Percentiles rank a stretch among this genome's conserved stretches.
phyloP scores from a whole-genome alignment of 2,113 vertebrate species.

The Bufo gargarizans region DNA sequence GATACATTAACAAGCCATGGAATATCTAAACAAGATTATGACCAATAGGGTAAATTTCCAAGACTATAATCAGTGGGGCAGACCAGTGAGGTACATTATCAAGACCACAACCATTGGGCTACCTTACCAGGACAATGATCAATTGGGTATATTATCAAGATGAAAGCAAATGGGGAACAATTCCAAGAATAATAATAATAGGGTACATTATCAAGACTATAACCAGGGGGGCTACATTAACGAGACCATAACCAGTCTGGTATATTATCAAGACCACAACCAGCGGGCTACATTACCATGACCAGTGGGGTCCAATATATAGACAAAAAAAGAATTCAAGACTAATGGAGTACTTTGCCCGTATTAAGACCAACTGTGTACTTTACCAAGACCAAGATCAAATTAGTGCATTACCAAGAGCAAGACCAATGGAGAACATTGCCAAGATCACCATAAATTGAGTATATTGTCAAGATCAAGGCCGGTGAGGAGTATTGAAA shows the following conservation, averaged over 20 bases:
- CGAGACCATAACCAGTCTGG: background rate
- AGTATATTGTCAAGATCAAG: background rate
- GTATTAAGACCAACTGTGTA: too few relatives aligned
- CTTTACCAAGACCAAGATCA: too few relatives aligned
- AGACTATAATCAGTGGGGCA: background rate
- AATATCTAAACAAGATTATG: background rate
- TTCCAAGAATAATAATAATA: background rate
- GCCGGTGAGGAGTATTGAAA: background rate
- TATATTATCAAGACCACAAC: background rate
- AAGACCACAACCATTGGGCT: background rate
- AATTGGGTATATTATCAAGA: background rate
- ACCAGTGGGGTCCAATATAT: too few relatives aligned
- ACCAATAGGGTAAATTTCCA: background rate
- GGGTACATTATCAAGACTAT: background rate
- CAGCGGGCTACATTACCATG: background rate
- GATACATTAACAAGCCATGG: background rate
- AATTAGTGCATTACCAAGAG: background rate
- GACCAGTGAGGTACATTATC: too few relatives aligned
- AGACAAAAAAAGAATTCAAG: too few relatives aligned
- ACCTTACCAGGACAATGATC: background rate
- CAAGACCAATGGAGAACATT: background rate
- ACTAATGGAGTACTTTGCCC: too few relatives aligned
- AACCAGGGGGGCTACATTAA: background rate
- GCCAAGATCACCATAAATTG: background rate
- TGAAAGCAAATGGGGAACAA: background rate